Base-by-base conservation (phyloP, 1,140 invertebrate species). In the Yoshiicerus persimilis region DNA sequence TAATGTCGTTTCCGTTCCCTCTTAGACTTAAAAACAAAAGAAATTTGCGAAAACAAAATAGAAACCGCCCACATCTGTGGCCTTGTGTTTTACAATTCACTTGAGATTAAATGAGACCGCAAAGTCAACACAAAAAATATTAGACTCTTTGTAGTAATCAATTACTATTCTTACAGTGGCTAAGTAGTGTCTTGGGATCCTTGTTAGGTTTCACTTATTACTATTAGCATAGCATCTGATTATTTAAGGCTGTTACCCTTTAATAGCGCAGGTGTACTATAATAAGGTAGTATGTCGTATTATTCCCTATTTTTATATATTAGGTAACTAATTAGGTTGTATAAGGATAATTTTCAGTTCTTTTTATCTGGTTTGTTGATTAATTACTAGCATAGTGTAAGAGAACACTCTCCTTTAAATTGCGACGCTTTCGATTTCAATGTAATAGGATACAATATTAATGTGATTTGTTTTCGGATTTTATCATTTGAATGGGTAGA, bases 301-400 rank as follows among this genome's bases (percentile, higher is more conserved):
- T 70, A n/a, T n/a, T 9, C 27, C 25, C 27, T 25, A 23, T n/a
- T 64, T 27, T 66, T 27, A n/a, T 25, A 30, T n/a, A 27, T 25
- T 27, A 70, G 64, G 27, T 70, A 70, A 25, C 27, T 27, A 27
- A 70, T 70, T 70, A 70, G 23, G 64, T 38, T 80, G n/a, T n/a
- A n/a, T 80, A 80, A 80, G 75, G 75, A 80, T 80, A 80, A 70
- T 80, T 77, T 77, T 80, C 75, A 80, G 75, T 80, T 80, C 75
- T 80, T 80, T 70, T 80, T 34, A 80, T 80, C 34, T 80, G 75
- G 75, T 80, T 80, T 25, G n/a, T 10, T n/a, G n/a, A n/a, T 9
- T 80, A 80, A 80, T 80, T 34, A 20, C 75, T 80, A 80, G 30
- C 75, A 38, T 80, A 80, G 32, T 80, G 75, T 36, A 38, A 36